A percentile compares a stretch with the other conserved stretches of the same genome.
Conservation (phyloP, 2,888 invertebrate genomes). For the Eupithecia tripunctaria region DNA sequence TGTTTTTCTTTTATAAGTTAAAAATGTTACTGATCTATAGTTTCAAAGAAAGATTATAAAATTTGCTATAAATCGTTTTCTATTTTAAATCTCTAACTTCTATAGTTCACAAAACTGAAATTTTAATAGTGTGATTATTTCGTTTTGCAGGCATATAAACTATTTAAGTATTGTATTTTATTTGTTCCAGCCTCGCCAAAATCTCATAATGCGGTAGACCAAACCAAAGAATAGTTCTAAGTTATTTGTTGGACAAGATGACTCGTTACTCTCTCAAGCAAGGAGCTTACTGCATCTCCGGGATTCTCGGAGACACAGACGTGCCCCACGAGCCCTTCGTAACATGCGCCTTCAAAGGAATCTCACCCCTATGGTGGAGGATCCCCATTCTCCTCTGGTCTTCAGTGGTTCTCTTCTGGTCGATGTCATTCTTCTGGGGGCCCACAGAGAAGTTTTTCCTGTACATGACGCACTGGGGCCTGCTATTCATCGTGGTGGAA, state of each 20-base stretch:
- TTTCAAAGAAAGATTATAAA: no score
- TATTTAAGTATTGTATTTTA: constrained; percentile 7
- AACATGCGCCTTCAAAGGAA: constrained; percentile 59
- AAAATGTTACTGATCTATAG: no score
- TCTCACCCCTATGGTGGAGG: constrained; percentile 73
- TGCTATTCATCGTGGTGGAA: constrained; percentile 70
- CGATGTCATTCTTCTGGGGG: constrained; percentile 71
- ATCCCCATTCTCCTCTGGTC: constrained; percentile 74
- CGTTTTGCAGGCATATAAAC: no score
- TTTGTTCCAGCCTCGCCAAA: constrained; percentile 27
- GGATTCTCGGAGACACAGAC: constrained; percentile 60
- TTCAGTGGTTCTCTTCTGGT: constrained; percentile 60
- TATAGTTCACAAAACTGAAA: no score
- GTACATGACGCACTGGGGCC: constrained; percentile 85
- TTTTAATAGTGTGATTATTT: no score
- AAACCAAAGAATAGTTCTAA: constrained; percentile 24
- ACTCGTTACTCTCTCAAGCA: constrained; percentile 60
- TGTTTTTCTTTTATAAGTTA: no score
- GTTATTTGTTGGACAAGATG: constrained; percentile 47
- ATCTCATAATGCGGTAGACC: constrained; percentile 43
- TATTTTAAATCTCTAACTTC: no score
- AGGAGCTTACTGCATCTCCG: constrained; percentile 63
- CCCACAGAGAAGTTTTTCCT: constrained; percentile 76
- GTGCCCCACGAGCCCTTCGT: constrained; percentile 63
- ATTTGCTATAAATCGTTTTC: no score